Percentiles rank a stretch among this genome's conserved stretches.
These are phyloP conservation scores for Panzeria rudis DNA, from an alignment of 2,888 invertebrate genomes.

Conservation along the genomic window DNA sequence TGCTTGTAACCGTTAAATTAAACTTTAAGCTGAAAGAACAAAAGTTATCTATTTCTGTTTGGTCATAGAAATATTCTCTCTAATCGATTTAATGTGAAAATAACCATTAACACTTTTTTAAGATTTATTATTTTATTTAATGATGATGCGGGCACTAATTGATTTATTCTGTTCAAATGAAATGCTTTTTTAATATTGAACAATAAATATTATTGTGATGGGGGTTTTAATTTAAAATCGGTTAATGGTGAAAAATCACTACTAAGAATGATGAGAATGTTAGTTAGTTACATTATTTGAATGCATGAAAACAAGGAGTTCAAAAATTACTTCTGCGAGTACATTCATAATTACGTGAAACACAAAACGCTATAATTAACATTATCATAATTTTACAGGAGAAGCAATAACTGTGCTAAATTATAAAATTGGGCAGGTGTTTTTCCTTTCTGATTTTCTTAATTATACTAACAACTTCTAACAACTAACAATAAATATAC, in stretches of 20 bases:
- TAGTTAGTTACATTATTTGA: too few relatives aligned
- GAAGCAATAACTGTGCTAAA: too few relatives aligned
- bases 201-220: background rate
- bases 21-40: background rate
- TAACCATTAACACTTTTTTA: constrained; percentile 8
- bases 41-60: background rate
- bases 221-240: constrained; percentile 8
- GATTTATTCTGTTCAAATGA: constrained; percentile 8
- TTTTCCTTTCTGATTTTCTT: too few relatives aligned
- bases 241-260: constrained; percentile 12
- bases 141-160: constrained; percentile 16
- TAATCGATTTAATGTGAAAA: constrained; percentile 20
- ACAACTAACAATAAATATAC: too few relatives aligned
- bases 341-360: too few relatives aligned
- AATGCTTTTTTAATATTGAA: background rate
- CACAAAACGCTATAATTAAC: too few relatives aligned
- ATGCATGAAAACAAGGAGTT: too few relatives aligned
- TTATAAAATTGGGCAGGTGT: too few relatives aligned
- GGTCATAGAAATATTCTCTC: constrained; percentile 14
- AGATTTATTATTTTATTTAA: background rate
- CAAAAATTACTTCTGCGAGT: too few relatives aligned
- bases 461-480: too few relatives aligned
- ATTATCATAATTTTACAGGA: too few relatives aligned
- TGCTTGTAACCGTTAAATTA: constrained; percentile 21
- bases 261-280: background rate